phyloP scores from a whole-genome alignment of 2,888 invertebrate genomes.

The Pharmacophagus antenor region DNA sequence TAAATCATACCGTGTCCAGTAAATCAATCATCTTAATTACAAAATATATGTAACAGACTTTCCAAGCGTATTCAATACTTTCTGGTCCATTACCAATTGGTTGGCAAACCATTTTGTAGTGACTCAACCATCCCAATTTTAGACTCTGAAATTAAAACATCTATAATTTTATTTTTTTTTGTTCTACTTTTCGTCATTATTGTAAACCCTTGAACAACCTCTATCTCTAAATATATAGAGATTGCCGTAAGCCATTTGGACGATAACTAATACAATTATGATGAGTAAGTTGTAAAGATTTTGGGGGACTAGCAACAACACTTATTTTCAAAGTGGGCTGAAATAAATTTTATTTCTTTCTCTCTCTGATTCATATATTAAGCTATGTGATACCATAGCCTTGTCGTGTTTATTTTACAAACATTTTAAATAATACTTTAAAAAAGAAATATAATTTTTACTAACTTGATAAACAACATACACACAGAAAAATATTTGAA shows the following conservation, averaged over 20 bases:
- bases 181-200: not conserved
- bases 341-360: no score
- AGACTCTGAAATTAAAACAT: constrained; percentile 62
- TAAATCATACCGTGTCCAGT: constrained; percentile 83
- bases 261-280: no score
- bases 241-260: no score
- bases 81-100: constrained; percentile 84
- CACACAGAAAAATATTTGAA: constrained; percentile 83
- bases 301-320: not conserved
- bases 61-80: constrained; percentile 79
- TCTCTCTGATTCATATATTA: no score
- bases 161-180: not conserved
- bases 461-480: constrained; percentile 82
- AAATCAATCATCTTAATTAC: constrained; percentile 86
- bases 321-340: not conserved
- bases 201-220: not conserved
- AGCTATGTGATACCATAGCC: no score
- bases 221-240: not conserved
- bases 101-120: constrained; percentile 86
- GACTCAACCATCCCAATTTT: constrained; percentile 78
- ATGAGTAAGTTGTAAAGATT: no score
- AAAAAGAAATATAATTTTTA: constrained; percentile 10
- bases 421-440: not conserved
- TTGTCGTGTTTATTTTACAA: not conserved
- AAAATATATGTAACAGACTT: constrained; percentile 85